Evolutionary conservation across 2,797 vertebrate species (phyloP).

Genomic region (Florisuga fusca): DNA sequence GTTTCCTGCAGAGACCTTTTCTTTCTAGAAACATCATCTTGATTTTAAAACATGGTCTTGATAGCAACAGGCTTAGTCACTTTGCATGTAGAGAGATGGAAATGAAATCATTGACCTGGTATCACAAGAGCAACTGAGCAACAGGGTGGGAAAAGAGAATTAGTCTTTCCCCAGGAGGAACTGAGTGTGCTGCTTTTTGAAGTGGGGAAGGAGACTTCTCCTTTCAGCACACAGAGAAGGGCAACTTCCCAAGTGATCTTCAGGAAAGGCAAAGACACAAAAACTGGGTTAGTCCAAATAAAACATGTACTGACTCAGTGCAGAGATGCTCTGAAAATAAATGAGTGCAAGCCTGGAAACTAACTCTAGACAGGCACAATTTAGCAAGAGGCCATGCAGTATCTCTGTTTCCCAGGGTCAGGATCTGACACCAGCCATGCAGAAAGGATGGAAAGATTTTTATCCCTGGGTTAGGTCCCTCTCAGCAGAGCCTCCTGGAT

Average conservation of each 20-base stretch:
- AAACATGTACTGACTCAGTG: background rate
- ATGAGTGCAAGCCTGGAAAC: background rate
- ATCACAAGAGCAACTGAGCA: background rate
- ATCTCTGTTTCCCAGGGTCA: background rate
- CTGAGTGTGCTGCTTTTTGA: background rate
- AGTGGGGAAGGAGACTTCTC: background rate
- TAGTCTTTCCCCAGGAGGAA: background rate
- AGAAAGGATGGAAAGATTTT: background rate
- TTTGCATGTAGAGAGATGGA: background rate
- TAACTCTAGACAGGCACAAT: background rate
- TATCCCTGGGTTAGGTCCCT: background rate
- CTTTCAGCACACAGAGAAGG: background rate
- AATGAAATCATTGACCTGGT: background rate
- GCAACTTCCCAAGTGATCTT: background rate
- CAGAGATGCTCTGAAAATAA: slow-evolving; percentile 10
- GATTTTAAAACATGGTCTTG: background rate
- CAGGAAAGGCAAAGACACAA: background rate
- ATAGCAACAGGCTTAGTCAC: background rate
- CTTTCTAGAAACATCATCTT: background rate
- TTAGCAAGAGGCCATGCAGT: background rate
- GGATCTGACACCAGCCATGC: background rate
- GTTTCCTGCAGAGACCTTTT: background rate
- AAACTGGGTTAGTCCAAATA: background rate
- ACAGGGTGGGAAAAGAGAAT: background rate
- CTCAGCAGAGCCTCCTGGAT: background rate